Base-by-base conservation (phyloP, 2,888 invertebrate species). In the Cremastinae sp. region DNA sequence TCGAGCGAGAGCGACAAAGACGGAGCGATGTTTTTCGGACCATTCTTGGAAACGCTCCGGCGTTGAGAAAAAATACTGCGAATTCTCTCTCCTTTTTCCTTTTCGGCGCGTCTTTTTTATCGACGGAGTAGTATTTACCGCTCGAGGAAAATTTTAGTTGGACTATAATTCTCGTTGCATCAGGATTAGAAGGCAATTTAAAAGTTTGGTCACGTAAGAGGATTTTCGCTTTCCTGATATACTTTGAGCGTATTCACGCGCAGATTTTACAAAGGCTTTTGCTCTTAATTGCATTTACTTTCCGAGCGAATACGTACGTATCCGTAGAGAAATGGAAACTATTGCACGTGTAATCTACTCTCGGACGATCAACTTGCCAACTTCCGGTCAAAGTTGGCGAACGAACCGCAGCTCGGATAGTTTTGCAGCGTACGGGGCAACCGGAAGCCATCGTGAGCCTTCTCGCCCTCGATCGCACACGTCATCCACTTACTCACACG, bases 361-460 rank as follows among this genome's bases (percentile, higher is more conserved):
- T 47, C 41, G 41, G 3, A 12, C n/a, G n/a, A 68, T 68, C 68
- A 68, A 58, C 49, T 68, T 58, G n/a, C 16, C 66, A 45, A 68
- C 75, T 75, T 75, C 75, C 66, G 71, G 55, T 22, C 56, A 49
- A 65, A 71, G 66, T 68, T 75, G 45, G 51, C 58, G 4, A 2
- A n/a, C 14, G 22, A 55, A 45, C 58, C 69, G 35, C 49, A 45
- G 71, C 8, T n/a, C n/a, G 14, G 58, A 41, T 51, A 45, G 56
- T 71, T 66, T 51, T 61, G 55, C 61, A 49, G 49, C 51, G 73
- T 59, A 39, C 28, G 45, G 39, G 65, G 37, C n/a, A n/a, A 76
- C 76, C 68, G 73, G 73, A 73, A 73, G 74, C 62, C 68, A 73
- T 73, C 47, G 69, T 55, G 69, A 12, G 53, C 1, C 58, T 16